Evolutionary conservation across 1,140 invertebrate species (phyloP), one percentile per base, ranked within the genome.

Genomic region (Meloidogyne hapla): DNA sequence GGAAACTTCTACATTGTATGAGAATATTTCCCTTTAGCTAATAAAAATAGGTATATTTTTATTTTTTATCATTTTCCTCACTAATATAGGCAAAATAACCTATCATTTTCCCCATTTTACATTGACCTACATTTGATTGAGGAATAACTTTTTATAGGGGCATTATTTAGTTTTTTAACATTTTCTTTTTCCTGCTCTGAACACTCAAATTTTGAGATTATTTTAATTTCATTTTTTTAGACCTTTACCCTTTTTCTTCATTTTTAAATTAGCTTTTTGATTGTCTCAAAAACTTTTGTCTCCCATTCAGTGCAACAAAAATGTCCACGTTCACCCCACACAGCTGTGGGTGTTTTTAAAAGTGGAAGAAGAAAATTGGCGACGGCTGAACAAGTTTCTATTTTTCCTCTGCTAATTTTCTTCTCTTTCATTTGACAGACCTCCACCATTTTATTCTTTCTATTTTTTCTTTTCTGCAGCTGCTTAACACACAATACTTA

Each of bases 181-280:
- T n/a, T n/a, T n/a, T n/a, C n/a, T n/a, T n/a, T n/a, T n/a, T n/a
- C n/a, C n/a, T n/a, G n/a, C n/a, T n/a, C n/a, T n/a, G n/a, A n/a
- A n/a, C n/a, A n/a, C n/a, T n/a, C n/a, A n/a, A n/a, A n/a, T n/a
- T n/a, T n/a, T n/a, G n/a, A n/a, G n/a, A n/a, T n/a, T n/a, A n/a
- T n/a, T 33, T 33, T 33, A 33, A 33, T 33, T 33, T 33, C 33
- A n/a, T n/a, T 33, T 1, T 8, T 33, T 33, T 33, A 33, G 28
- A 33, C 28, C 6, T 33, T 33, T 33, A 33, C 33, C 33, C 33
- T 33, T 33, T 33, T 33, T 33, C 48, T 56, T 56, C 4, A 56
- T 18, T 56, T 56, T 56, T 56, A n/a, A 56, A 56, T 56, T 56
- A 56, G 48, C 48, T 56, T 56, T 56, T 56, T 56, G 48, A 56